Base-by-base conservation (phyloP, 2,888 invertebrate species). In the Nebria salina region DNA sequence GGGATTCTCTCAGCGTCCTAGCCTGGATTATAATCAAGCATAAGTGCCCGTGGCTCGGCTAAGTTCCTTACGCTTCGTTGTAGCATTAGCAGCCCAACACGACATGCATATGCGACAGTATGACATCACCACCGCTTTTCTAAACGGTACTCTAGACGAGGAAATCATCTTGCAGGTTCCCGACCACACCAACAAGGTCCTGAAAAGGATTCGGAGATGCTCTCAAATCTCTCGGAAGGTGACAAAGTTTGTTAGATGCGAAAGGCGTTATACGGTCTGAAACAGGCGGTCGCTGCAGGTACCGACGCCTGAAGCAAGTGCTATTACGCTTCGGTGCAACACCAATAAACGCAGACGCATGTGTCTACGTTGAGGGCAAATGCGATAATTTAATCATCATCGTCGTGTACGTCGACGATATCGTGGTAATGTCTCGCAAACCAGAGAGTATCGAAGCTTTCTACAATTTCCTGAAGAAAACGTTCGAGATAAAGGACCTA, bases 11-110 rank as follows among this genome's bases (percentile, higher is more conserved):
- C 83, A 83, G 75, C 66, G 64, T 70, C 77, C 77, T 34, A 83
- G 83, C 42, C 64, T 83, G n/a, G 74, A 84, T 54, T n/a, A n/a
- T n/a, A n/a, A n/a, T n/a, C n/a, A n/a, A n/a, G n/a, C n/a, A n/a
- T 83, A 76, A 82, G 15, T n/a, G n/a, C 83, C 84, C 43, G 83
- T 83, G 2, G 83, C 82, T 13, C 74, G 82, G 15, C 26, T n/a
- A n/a, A n/a, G n/a, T n/a, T n/a, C n/a, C n/a, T n/a, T n/a, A n/a
- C n/a, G n/a, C n/a, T n/a, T n/a, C n/a, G n/a, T n/a, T n/a, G n/a
- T n/a, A n/a, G n/a, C n/a, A n/a, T n/a, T n/a, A n/a, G n/a, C n/a
- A n/a, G n/a, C n/a, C n/a, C n/a, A n/a, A n/a, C n/a, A 15, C 15
- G n/a, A 65, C 4, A 70, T 76, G 73, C n/a, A 65, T 9, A 82